Conservation (phyloP, 2,888 invertebrate species). For the Eilema depressum region DNA sequence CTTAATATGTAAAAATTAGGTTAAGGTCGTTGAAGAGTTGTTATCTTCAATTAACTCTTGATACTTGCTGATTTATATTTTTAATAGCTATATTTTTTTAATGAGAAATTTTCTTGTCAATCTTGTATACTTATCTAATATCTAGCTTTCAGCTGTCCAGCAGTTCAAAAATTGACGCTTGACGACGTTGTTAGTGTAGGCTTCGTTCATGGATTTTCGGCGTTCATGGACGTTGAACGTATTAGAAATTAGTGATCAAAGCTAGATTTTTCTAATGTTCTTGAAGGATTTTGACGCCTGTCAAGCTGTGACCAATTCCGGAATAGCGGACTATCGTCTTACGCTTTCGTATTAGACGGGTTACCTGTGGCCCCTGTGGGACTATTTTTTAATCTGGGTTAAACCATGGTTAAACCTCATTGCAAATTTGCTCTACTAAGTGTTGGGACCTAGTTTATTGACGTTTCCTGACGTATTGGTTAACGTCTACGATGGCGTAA, state of each 20-base stretch:
- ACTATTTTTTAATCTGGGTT: no score
- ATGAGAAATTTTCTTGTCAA: background rate
- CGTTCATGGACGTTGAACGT: background rate
- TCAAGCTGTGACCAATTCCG: background rate
- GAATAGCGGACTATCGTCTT: background rate
- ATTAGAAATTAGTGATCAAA: background rate
- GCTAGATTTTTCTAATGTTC: background rate
- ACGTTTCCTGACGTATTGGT: background rate
- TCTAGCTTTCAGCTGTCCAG: no score
- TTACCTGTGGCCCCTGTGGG: no score
- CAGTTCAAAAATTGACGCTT: no score
- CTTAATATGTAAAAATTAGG: constrained; percentile 4
- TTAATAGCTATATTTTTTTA: no score
- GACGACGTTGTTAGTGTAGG: background rate
- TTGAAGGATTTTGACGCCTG: background rate
- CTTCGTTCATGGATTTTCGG: background rate
- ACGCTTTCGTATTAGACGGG: no score
- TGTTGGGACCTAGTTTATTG: background rate
- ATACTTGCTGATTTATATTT: background rate
- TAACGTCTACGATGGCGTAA: background rate
- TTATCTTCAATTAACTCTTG: background rate
- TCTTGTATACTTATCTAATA: no score
- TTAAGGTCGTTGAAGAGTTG: background rate
- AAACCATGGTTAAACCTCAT: background rate
- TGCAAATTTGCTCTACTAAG: background rate